These are phyloP conservation scores for Cephalopterus ornatus DNA, from an alignment of 2,113 vertebrate species.

Conservation along the genomic window DNA sequence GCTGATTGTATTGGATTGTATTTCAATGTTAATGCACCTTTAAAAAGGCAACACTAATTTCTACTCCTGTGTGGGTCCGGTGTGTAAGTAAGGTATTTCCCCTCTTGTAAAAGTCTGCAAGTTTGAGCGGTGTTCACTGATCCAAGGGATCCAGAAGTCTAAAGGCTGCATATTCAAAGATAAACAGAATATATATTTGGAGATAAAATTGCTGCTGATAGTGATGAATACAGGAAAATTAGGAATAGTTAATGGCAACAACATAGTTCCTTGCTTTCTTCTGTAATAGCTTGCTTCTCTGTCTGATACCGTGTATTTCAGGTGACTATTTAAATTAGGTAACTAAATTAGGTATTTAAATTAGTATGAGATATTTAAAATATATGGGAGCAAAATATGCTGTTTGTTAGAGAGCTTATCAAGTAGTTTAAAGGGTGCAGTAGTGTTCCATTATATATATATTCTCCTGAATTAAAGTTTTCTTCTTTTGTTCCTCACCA, in stretches of 20 bases:
- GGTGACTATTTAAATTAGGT: neutral
- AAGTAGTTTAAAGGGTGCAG: neutral
- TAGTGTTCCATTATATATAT: neutral
- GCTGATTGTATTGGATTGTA: neutral
- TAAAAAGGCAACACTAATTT: neutral
- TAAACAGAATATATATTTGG: neutral
- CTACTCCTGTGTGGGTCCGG: neutral
- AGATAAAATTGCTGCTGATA: neutral
- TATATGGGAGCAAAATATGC: neutral
- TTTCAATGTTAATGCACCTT: neutral
- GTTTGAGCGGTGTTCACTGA: neutral
- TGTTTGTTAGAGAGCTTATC: neutral
- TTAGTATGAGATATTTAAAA: neutral
- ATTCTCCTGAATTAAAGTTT: neutral
- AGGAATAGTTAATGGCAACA: neutral
- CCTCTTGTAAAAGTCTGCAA: neutral
- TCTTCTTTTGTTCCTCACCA: neutral
- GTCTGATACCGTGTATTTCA: neutral
- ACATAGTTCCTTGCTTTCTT: neutral
- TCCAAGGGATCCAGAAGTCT: neutral
- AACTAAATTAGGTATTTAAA: neutral
- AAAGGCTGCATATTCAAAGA: neutral
- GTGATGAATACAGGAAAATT: neutral
- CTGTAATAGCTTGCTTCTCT: neutral
- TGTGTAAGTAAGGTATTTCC: neutral